A percentile compares a stretch with the other conserved stretches of the same genome.
These are phyloP conservation scores for Mimumesa dahlbomi DNA, from an alignment of 2,888 invertebrate species.

Conservation along the genomic window DNA sequence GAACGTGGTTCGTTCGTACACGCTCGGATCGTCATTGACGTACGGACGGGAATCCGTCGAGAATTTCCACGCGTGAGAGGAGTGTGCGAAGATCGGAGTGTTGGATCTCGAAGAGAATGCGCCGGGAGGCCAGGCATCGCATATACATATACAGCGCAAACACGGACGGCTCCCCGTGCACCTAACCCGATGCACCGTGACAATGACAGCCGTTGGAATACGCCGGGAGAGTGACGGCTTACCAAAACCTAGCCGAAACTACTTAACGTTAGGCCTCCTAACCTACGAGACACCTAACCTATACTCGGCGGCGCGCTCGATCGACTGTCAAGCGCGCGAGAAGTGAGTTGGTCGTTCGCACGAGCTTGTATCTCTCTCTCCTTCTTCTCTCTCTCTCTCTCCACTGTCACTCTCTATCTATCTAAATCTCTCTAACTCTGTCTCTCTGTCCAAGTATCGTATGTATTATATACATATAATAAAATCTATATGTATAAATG, in stretches of 20 bases:
- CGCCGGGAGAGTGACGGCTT: slow-evolving; percentile 11
- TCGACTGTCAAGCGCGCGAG: slow-evolving; percentile 38
- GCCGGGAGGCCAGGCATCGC: neutral
- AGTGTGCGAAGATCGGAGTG: slow-evolving; percentile 1
- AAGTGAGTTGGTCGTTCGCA: slow-evolving; percentile 16
- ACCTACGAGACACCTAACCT: slow-evolving; percentile 37
- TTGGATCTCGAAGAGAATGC: slow-evolving; percentile 1
- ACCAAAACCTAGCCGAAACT: slow-evolving; percentile 1
- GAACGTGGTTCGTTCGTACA: slow-evolving; percentile 27
- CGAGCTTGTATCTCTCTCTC: neutral
- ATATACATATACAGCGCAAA: neutral
- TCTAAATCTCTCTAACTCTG: no score
- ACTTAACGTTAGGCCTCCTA: slow-evolving; percentile 8
- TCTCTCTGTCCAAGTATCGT: no score
- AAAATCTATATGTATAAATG: no score
- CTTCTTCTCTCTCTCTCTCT: no score
- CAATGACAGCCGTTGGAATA: neutral
- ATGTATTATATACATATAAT: no score
- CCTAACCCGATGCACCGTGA: neutral
- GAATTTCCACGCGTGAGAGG: slow-evolving; percentile 2
- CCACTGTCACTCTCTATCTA: no score
- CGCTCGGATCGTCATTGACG: slow-evolving; percentile 20
- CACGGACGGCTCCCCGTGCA: neutral
- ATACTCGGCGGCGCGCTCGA: slow-evolving; percentile 12
- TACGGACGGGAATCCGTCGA: slow-evolving; percentile 25